Conservation (phyloP, 2,113 vertebrate species). For the Grallaria varia region DNA sequence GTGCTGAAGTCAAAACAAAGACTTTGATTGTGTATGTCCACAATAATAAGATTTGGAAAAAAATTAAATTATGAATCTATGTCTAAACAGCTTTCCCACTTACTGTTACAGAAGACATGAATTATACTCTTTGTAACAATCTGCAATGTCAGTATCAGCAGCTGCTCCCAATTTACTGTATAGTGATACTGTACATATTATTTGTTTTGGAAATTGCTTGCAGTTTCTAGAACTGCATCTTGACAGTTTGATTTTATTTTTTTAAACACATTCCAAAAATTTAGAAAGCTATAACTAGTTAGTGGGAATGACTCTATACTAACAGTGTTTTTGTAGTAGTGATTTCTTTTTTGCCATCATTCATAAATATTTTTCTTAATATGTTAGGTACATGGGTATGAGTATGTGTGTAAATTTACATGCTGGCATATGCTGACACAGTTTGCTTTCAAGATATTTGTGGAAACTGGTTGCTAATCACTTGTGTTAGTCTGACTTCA, state of each 20-base stretch:
- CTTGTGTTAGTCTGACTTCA: not conserved
- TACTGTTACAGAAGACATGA: slow-evolving; percentile 65
- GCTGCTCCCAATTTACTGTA: slow-evolving; percentile 65
- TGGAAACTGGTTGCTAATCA: not conserved
- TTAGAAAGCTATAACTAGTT: slow-evolving; percentile 18
- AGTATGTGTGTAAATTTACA: not conserved
- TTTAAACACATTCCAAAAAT: slow-evolving; percentile 1
- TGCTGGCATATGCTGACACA: not conserved
- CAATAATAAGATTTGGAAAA: slow-evolving; percentile 1
- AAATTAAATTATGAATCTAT: slow-evolving; percentile 23
- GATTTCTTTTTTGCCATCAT: slow-evolving; percentile 19
- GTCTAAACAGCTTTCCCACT: slow-evolving; percentile 49
- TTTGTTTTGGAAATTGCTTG: slow-evolving; percentile 69
- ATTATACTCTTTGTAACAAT: slow-evolving; percentile 71
- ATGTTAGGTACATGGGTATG: not conserved
- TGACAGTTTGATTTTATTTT: not conserved
- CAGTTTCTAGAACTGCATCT: slow-evolving; percentile 58
- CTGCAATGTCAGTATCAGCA: slow-evolving; percentile 70
- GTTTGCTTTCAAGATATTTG: slow-evolving; percentile 1
- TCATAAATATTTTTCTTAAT: slow-evolving; percentile 16
- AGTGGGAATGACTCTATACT: not conserved
- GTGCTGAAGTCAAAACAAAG: slow-evolving; percentile 26
- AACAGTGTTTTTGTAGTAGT: not conserved
- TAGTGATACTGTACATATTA: slow-evolving; percentile 50
- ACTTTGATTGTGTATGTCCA: not conserved